phyloP scores from a whole-genome alignment of 2,113 vertebrate species.

The Nycticorax nycticorax region DNA sequence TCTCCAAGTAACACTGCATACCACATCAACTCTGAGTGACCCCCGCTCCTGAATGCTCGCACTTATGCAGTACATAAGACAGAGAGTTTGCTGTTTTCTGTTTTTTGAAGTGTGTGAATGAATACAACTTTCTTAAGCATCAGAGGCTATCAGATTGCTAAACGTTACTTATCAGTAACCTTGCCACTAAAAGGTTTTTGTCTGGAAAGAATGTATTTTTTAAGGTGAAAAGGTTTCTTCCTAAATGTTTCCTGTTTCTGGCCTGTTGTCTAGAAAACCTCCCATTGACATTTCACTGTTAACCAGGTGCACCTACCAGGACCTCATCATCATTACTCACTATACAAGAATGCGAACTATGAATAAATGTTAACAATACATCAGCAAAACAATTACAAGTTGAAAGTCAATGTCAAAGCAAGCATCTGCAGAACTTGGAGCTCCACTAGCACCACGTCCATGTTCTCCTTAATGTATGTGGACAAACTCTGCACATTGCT shows the following conservation, averaged over 20 bases:
- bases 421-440: not conserved
- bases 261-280: not conserved
- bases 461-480: fast-evolving
- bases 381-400: not conserved
- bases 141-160: not conserved
- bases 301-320: not conserved
- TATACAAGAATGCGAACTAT: not conserved
- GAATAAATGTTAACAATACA: not conserved
- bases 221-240: not conserved
- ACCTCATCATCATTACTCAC: not conserved
- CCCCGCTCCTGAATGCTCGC: not conserved
- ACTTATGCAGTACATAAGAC: fast-evolving
- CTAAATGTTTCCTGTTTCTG: not conserved
- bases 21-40: not conserved
- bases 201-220: not conserved
- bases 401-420: not conserved
- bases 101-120: not conserved
- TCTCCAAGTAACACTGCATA: not conserved
- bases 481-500: not conserved
- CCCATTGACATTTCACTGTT: not conserved
- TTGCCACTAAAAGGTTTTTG: not conserved
- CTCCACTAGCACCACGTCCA: fast-evolving
- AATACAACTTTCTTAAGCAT: not conserved
- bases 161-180: not conserved
- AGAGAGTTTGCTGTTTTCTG: not conserved